Conservation (phyloP, 2,888 invertebrate genomes). For the Bruchidius siliquastri region DNA sequence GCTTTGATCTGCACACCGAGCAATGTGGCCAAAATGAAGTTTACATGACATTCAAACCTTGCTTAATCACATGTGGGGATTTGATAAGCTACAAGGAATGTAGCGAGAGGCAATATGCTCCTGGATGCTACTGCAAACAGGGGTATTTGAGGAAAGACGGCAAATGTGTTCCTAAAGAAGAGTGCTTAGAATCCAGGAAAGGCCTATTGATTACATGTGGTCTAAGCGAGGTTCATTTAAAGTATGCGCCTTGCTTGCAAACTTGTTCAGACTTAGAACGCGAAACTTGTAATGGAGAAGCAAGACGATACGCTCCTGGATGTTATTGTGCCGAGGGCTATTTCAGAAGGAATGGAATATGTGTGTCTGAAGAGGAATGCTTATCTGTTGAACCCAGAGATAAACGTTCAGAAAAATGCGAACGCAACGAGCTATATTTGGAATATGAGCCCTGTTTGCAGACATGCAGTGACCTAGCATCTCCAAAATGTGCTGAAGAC, state of each 20-base stretch:
- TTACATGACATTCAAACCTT: not conserved
- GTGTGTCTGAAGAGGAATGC: not conserved
- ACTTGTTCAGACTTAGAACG: slow-evolving; percentile 1
- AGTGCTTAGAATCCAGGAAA: not conserved
- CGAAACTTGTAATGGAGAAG: not conserved
- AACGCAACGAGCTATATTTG: not conserved
- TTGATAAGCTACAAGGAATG: not conserved
- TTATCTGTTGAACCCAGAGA: not conserved
- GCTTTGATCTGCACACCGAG: not conserved
- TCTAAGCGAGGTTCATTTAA: not conserved
- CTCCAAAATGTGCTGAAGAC: not conserved
- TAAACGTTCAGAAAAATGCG: not conserved
- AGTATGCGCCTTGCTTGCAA: slow-evolving; percentile 6
- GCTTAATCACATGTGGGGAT: not conserved
- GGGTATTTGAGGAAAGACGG: not conserved
- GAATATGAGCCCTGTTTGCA: not conserved
- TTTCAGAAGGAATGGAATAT: slow-evolving; percentile 5
- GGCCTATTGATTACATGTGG: not conserved
- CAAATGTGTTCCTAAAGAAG: not conserved
- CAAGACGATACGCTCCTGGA: slow-evolving; percentile 5
- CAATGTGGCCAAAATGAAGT: not conserved
- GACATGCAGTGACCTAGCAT: not conserved
- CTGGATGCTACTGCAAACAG: not conserved
- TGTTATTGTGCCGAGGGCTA: slow-evolving; percentile 8
- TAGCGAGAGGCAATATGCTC: not conserved